phyloP scores from a whole-genome alignment of 1,140 invertebrate genomes.

The Spodoptera litura region DNA sequence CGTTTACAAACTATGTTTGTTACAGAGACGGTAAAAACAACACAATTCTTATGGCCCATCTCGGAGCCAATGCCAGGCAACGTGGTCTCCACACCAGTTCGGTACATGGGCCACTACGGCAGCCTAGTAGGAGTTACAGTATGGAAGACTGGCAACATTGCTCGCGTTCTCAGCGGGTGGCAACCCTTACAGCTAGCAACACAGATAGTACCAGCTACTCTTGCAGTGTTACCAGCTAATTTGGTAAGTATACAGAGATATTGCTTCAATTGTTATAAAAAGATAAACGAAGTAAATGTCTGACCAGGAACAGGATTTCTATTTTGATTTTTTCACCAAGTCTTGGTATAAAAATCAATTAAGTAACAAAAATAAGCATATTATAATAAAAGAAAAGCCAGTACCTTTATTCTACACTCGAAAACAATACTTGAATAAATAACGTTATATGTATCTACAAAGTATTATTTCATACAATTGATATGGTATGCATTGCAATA shows the following conservation, averaged over 20 bases:
- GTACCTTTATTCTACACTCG: too few relatives aligned
- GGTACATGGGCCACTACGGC: conserved; percentile 90
- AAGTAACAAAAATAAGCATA: too few relatives aligned
- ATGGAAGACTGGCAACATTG: conserved; percentile 86
- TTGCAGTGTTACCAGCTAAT: conserved; percentile 87
- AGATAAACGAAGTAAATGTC: background rate
- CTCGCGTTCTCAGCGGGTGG: conserved; percentile 89
- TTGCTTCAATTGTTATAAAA: too few relatives aligned
- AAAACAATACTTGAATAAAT: too few relatives aligned
- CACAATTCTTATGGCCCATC: conserved; percentile 88
- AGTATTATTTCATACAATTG: too few relatives aligned
- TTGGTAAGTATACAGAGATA: conserved; percentile 60
- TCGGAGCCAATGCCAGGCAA: conserved; percentile 74
- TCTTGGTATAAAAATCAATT: too few relatives aligned
- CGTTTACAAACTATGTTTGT: background rate
- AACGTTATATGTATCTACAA: too few relatives aligned
- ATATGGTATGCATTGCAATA: background rate
- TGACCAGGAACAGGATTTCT: too few relatives aligned
- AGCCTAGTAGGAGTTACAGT: conserved; percentile 91
- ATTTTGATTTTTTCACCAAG: too few relatives aligned
- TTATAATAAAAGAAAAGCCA: too few relatives aligned
- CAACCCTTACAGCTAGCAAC: conserved; percentile 93
- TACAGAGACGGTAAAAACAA: conserved; percentile 91
- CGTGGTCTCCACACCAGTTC: conserved; percentile 86
- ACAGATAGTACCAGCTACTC: conserved; percentile 93